Percentiles rank a stretch among this genome's conserved stretches.
These are phyloP conservation scores for Gobius niger DNA, from an alignment of 2,113 vertebrate species.

Conservation along the genomic window DNA sequence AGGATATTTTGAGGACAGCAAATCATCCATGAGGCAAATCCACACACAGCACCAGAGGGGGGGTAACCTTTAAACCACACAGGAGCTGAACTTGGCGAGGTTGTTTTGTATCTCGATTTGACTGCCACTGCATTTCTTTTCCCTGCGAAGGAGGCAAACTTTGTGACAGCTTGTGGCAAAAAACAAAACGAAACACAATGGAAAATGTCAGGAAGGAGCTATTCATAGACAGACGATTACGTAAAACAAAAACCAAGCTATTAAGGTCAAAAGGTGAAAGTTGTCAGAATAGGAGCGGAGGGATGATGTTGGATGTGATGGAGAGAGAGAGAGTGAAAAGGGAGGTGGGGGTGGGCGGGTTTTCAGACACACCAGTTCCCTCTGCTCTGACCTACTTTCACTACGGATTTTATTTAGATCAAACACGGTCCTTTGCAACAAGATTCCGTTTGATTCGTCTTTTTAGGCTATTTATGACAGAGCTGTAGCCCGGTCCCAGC, in stretches of 20 bases:
- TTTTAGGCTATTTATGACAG: conserved; percentile 71
- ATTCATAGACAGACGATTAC: conserved; percentile 23
- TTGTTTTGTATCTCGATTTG: conserved; percentile 46
- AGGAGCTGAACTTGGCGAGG: conserved; percentile 44
- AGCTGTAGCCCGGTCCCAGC: conserved; percentile 41
- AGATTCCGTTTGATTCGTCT: conserved; percentile 64
- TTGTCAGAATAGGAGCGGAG: conserved; percentile 20
- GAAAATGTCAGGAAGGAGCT: conserved; percentile 7
- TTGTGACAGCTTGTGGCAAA: conserved; percentile 19
- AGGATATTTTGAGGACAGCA: conserved; percentile 40
- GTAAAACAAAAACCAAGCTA: conserved; percentile 21
- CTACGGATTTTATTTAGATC: conserved; percentile 75
- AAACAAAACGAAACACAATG: not conserved
- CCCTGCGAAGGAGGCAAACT: conserved; percentile 25
- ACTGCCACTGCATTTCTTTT: conserved; percentile 34
- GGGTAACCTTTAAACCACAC: conserved; percentile 49
- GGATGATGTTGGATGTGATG: conserved; percentile 33
- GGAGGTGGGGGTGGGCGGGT: conserved; percentile 61
- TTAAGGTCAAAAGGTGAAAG: conserved; percentile 58
- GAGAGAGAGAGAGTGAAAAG: conserved; percentile 23
- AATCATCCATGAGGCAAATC: conserved; percentile 30
- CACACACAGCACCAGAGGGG: conserved; percentile 32
- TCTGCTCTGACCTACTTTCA: conserved; percentile 77
- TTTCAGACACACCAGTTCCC: conserved; percentile 74
- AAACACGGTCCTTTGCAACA: conserved; percentile 63